Percentiles rank a stretch among this genome's conserved stretches.
phyloP scores from a whole-genome alignment of 2,797 vertebrate genomes.

The Malacoraja senta region DNA sequence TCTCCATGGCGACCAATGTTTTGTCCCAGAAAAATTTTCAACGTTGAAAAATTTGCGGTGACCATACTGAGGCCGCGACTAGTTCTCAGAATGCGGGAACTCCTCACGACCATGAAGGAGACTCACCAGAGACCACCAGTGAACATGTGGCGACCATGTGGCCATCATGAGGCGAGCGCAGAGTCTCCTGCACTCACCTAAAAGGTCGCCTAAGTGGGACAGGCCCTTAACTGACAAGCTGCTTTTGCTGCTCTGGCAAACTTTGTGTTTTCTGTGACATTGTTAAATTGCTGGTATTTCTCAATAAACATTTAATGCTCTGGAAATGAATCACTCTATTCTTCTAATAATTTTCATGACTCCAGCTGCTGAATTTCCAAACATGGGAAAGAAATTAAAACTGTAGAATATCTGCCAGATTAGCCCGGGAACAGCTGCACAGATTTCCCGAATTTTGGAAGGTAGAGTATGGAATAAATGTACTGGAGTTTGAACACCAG shows the following conservation, averaged over 20 bases:
- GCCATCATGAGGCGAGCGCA: too few species aligned
- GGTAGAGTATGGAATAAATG: neutral
- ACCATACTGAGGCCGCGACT: too few species aligned
- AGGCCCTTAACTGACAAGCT: neutral
- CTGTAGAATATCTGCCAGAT: neutral
- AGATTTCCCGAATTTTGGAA: neutral
- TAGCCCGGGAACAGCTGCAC: neutral
- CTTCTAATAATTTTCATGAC: slow-evolving; percentile 17
- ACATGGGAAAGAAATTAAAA: slow-evolving; percentile 31
- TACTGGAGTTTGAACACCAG: neutral
- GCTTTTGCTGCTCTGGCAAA: neutral
- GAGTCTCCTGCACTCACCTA: too few species aligned
- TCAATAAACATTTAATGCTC: neutral
- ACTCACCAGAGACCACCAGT: too few species aligned
- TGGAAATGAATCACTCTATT: neutral
- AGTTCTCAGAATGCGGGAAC: too few species aligned
- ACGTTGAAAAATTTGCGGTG: too few species aligned
- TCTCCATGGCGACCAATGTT: too few species aligned
- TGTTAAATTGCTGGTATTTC: slow-evolving; percentile 21
- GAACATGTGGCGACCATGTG: too few species aligned
- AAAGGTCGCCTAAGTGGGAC: too few species aligned
- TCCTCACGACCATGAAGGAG: too few species aligned
- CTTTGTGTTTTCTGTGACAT: neutral
- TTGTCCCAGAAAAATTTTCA: too few species aligned
- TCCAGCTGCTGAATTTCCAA: slow-evolving; percentile 13